Base-by-base conservation (phyloP, 2,113 vertebrate species). In the Leptobrachium leishanense region DNA sequence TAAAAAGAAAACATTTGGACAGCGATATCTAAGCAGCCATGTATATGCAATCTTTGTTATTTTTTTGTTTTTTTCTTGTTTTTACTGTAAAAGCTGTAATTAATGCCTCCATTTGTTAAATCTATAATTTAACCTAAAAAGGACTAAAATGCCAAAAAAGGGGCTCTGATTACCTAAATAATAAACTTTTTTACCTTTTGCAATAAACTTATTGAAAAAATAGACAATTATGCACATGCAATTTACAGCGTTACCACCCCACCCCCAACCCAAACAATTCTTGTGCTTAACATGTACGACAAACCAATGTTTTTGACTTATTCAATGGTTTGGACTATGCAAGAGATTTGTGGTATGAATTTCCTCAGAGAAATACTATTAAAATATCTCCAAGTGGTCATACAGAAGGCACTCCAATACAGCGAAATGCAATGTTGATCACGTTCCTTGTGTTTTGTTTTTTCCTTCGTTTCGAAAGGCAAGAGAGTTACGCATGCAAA, bases 351-450 rank as follows among this genome's bases (percentile, higher is more conserved):
- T 87, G 88, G 85, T 85, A 86, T 86, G 82, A 88, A 89, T 88
- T 86, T 87, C 86, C 90, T 88, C 88, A 86, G 90, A 88, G 86
- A 90, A 88, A 87, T 87, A 91, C 90, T 90, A 89, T 73, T 82
- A 89, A 92, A 87, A 80, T 54, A 84, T 90, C 89, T 88, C 53
- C 87, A 87, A 96, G 94, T 95, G 96, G 96, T 96, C 94, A 90
- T 94, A 94, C 87, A 85, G 93, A 99, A 99, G 97, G 97, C 96
- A 98, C 97, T 98, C 93, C 86, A 90, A 93, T 90, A 94, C 92
- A 96, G 94, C 94, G 94, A 87, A 92, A 96, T 97, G 95, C 93
- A 92, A 93, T 90, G 91, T 91, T 92, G 93, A 94, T 89, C 93
- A 90, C 93, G 90, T 93, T 90, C 91, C 86, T 90, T 90, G 91